Evolutionary conservation across 2,113 vertebrate genomes (phyloP), one percentile per base, ranked within the genome.

Genomic region (Excalfactoria chinensis): DNA sequence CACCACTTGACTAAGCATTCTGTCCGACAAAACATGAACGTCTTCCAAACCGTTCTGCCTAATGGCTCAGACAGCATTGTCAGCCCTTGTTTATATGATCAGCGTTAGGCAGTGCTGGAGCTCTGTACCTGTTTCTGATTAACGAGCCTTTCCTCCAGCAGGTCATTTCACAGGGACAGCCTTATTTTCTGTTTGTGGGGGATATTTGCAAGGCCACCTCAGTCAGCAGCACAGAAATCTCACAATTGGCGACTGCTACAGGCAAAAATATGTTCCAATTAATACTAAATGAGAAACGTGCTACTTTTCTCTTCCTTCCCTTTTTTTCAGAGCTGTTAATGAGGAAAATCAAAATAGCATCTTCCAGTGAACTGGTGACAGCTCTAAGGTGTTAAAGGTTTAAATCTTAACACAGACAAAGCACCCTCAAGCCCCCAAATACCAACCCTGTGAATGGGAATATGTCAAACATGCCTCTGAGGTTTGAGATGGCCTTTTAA

Each of bases 381-480:
- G 64, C 55, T 63, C 7, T 56, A 32, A 86, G 53, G 87, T 88
- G 74, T 40, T 81, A 56, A 53, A 91, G 93, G 58, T 86, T 91
- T n/a, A 60, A 75, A 76, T 48, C 32, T 77, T 59, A 81, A 11
- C 60, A 37, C 72, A 60, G 67, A 63, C 14, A 41, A 64, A 79
- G 37, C 63, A 32, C 41, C 67, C 64, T 25, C 14, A 55, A 82
- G 37, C n/a, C 48, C 64, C 63, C 53, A 91, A 43, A 94, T 64
- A 89, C 48, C 71, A 75, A 37, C n/a, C 25, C 35, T 2, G 2
- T 22, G 80, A 95, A 74, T 58, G 44, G 64, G 58, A 83, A 95
- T 91, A 94, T 92, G 89, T 93, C 92, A 91, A 64, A 97, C 92
- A 77, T n/a, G 74, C 90, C 94, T 79, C 11, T 34, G 81, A 95